phyloP scores from a whole-genome alignment of 2,113 vertebrate genomes.

The Podarcis raffonei region DNA sequence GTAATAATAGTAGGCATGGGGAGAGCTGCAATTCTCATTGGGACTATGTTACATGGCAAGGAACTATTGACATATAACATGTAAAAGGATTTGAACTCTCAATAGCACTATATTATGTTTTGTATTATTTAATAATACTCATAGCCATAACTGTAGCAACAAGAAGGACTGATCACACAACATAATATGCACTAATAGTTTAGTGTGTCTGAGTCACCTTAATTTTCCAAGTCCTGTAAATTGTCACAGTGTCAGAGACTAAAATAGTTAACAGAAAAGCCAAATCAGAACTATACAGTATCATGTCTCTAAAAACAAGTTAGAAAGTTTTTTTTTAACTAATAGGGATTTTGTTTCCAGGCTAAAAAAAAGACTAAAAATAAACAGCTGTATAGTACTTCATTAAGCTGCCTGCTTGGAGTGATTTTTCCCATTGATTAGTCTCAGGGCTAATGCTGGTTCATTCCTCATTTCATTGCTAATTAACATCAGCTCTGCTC shows the following conservation, averaged over 20 bases:
- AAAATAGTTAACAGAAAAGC: constrained; percentile 40
- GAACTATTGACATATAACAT: neutral
- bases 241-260: constrained; percentile 42
- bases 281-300: constrained; percentile 32
- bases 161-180: neutral
- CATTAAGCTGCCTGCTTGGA: constrained; percentile 85
- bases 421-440: constrained; percentile 98
- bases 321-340: constrained; percentile 58
- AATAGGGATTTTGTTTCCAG: constrained; percentile 70
- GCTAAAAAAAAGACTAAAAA: constrained; percentile 83
- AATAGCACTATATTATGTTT: neutral
- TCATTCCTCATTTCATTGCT: constrained; percentile 90
- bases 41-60: neutral
- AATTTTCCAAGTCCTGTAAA: constrained; percentile 52
- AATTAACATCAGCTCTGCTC: constrained; percentile 86
- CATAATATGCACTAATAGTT: constrained; percentile 33
- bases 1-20: neutral
- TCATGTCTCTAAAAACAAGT: constrained; percentile 49
- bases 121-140: neutral
- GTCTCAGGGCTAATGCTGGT: constrained; percentile 91
- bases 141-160: neutral
- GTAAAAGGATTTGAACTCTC: neutral
- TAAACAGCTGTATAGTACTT: constrained; percentile 88
- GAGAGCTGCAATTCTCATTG: neutral
- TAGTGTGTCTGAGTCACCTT: constrained; percentile 41